Percentiles rank a stretch among this genome's conserved stretches.
Evolutionary conservation across 2,797 vertebrate species (phyloP).

Genomic region (Macroramphosus scolopax): DNA sequence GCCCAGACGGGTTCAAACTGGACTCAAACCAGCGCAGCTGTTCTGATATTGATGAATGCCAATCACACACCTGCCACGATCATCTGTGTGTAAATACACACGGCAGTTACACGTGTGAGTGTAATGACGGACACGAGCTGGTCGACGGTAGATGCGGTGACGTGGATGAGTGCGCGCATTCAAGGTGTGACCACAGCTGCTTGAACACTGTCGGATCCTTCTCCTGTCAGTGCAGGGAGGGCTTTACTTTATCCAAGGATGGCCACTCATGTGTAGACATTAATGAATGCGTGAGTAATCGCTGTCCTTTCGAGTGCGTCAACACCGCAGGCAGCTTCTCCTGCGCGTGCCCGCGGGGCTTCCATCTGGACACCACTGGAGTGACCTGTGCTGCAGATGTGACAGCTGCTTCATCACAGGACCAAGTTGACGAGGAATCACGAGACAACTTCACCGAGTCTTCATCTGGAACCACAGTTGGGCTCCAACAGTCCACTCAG

Average conservation of each 20-base stretch:
- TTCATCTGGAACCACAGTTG: conserved; percentile 19
- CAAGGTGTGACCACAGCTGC: conserved; percentile 65
- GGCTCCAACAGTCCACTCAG: conserved; percentile 41
- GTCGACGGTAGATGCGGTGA: conserved; percentile 57
- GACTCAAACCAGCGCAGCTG: conserved; percentile 58
- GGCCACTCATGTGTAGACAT: conserved; percentile 62
- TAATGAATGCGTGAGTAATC: conserved; percentile 58
- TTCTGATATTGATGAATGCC: conserved; percentile 72
- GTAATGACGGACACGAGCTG: conserved; percentile 57
- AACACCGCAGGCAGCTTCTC: conserved; percentile 68
- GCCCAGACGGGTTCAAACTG: conserved; percentile 64
- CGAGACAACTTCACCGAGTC: conserved; percentile 28
- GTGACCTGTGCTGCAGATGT: conserved; percentile 24
- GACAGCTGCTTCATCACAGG: neutral
- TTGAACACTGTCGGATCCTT: conserved; percentile 68
- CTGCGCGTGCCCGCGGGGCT: conserved; percentile 51
- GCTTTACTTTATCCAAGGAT: conserved; percentile 50
- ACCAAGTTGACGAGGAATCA: neutral
- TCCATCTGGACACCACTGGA: conserved; percentile 33
- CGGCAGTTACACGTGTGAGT: conserved; percentile 68
- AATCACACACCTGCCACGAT: conserved; percentile 38
- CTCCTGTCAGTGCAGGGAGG: conserved; percentile 65
- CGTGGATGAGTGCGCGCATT: conserved; percentile 64
- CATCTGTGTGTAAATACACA: conserved; percentile 60
- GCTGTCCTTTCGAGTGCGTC: conserved; percentile 61